Base-by-base conservation (phyloP, 2,888 invertebrate genomes). In the Rotaria sp. region DNA sequence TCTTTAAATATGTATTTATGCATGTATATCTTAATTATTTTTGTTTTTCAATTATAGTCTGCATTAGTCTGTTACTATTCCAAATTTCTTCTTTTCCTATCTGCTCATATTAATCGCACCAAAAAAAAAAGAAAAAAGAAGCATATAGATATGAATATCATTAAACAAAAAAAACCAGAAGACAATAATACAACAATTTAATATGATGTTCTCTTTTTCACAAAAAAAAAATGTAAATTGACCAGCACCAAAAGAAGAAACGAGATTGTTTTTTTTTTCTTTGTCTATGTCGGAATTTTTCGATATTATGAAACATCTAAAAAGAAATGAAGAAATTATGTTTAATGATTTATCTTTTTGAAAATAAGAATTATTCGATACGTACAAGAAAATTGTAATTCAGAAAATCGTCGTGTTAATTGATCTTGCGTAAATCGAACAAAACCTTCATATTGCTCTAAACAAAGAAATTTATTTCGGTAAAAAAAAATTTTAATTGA, bases 351-450 rank as follows among this genome's bases (percentile, higher is more conserved):
- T 45, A 8, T 45, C 45, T 45, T 45, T 45, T 45, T 11, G 45
- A 45, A 45, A 45, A 48, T 1, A 48, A 48, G 3, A 11, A 48
- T 2, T 48, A 15, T 7, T 48, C 1, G 3, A 59, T 75, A 85
- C 1, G 74, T 85, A 85, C 85, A 86, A 38, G 85, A 80, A 59
- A 85, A 86, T 59, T 86, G 86, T 86, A 88, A 89, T 88, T 88
- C 90, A 88, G 92, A 91, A 89, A 92, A 94, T 90, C 94, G 93
- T 92, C 93, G 94, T 91, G 95, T 95, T 90, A 98, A 95, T 93
- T 98, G 97, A 93, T 99, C 98, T 89, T 96, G 94, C 89, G 97
- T 97, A 92, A 98, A 98, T 92, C 96, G 96, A 88, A 97, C 96
- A 92, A 98, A 99, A 90, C 97, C 96, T 92, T 98, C 97, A 91